Evolutionary conservation across 1,140 invertebrate species (phyloP).

Genomic region (Phymastichus coffea): DNA sequence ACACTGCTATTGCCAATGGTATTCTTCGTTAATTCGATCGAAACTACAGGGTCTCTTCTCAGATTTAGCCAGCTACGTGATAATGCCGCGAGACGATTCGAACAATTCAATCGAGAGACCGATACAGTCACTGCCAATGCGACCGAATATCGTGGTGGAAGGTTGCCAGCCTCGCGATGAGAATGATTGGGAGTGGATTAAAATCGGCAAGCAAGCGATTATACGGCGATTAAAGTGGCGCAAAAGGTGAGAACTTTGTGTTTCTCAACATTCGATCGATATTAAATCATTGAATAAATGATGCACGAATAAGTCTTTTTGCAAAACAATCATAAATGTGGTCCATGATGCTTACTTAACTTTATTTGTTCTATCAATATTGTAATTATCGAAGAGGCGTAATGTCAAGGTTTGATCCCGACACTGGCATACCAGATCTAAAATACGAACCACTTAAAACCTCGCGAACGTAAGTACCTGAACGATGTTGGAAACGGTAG

Average conservation of each 20-base stretch:
- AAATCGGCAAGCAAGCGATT: conserved; percentile 47
- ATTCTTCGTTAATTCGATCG: no score
- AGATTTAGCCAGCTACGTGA: conserved; percentile 53
- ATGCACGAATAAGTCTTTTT: no score
- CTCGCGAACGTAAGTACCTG: conserved; percentile 40
- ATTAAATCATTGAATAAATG: no score
- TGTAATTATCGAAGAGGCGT: conserved; percentile 38
- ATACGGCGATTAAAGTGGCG: conserved; percentile 52
- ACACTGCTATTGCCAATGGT: no score
- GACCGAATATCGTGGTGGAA: conserved; percentile 56
- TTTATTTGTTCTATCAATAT: no score
- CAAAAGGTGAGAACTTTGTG: conserved; percentile 42
- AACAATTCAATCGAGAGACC: conserved; percentile 48
- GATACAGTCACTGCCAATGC: conserved; percentile 42
- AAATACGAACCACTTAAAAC: conserved; percentile 39
- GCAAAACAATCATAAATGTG: no score
- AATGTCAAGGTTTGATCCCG: conserved; percentile 39
- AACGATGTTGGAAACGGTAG: no score
- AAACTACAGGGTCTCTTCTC: conserved; percentile 55
- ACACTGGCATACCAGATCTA: conserved; percentile 32
- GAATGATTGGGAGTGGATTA: conserved; percentile 57
- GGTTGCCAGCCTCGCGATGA: conserved; percentile 52
- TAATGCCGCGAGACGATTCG: conserved; percentile 49
- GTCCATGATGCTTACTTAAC: conserved; percentile 8
- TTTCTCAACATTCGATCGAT: no score